Percentiles rank a stretch among this genome's conserved stretches.
These are phyloP conservation scores for Lophochroa leadbeateri DNA, from an alignment of 2,113 vertebrate genomes.

Conservation along the genomic window DNA sequence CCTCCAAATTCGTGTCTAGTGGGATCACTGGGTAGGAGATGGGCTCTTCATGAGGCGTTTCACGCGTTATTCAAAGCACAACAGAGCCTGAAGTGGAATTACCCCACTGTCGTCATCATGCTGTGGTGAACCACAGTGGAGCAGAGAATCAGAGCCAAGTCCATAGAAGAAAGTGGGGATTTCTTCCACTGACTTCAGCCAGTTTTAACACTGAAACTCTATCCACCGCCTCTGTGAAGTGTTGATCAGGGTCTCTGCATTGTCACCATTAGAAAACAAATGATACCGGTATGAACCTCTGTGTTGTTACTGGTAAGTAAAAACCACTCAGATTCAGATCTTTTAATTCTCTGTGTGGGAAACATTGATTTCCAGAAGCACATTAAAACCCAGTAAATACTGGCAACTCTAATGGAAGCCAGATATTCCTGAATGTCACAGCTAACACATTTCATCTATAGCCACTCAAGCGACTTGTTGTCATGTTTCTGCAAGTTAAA, in stretches of 20 bases:
- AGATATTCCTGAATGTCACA: not conserved
- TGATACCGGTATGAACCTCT: not conserved
- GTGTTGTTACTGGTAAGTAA: not conserved
- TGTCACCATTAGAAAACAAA: not conserved
- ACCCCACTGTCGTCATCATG: not conserved
- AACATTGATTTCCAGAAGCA: not conserved
- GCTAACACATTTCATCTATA: not conserved
- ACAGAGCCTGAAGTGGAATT: not conserved
- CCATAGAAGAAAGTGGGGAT: accelerated
- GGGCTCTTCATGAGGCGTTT: not conserved
- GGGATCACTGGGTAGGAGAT: not conserved
- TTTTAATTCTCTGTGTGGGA: not conserved
- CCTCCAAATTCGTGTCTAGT: not conserved
- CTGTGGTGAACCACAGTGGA: not conserved
- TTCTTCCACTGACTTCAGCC: not conserved
- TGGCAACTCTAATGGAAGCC: not conserved
- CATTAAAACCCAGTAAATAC: not conserved
- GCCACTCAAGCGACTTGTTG: not conserved
- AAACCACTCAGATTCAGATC: not conserved
- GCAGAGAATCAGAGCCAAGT: not conserved
- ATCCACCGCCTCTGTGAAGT: accelerated
- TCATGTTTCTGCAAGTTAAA: not conserved
- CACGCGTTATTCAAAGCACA: not conserved
- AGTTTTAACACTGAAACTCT: not conserved
- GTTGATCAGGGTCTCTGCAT: not conserved